Base-by-base conservation (phyloP, 92 coral and sea anemone species). In the Parazoanthus darwini region DNA sequence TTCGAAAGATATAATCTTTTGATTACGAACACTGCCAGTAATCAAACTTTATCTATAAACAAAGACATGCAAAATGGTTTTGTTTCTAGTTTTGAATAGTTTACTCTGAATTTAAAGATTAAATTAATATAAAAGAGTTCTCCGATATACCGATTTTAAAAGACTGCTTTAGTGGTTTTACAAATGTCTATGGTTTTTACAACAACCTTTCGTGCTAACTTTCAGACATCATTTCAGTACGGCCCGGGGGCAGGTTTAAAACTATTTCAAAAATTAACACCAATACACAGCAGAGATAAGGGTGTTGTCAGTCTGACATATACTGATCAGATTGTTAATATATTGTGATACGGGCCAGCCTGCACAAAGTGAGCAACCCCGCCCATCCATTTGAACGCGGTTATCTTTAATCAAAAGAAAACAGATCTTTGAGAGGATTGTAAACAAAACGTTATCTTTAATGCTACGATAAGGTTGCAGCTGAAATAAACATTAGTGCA, bases 331-430 rank as follows among this genome's bases (percentile, higher is more conserved):
- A n/a, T 71, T 39, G 71, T 22, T 16, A 58, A 70, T 71, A 73
- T 46, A 26, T 44, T 25, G 78, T 71, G 79, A 84, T 84, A 70
- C 44, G 33, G 20, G 37, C 85, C 71, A 46, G 77, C 25, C 78
- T 8, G 63, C 18, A 67, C 20, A 82, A 84, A 70, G 54, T 70
- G 3, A 43, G 6, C 67, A 44, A 33, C 63, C 87, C 48, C 87
- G 87, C 87, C 87, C 38, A 84, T 46, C 67, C 15, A 84, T 71
- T 84, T 68, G 66, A 84, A 48, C 15, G 16, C 43, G 42, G 63
- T 83, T 83, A 83, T 83, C 78, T 83, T 83, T 83, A 83, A 84
- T 84, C 68, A 71, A 26, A 84, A 48, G 68, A 71, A 84, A 70
- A 84, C 87, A 48, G 68, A 44, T 73, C 42, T 72, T n/a, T 16